Conservation (phyloP, 64 coral and sea anemone genomes). For the Catalaphyllia jardinei region DNA sequence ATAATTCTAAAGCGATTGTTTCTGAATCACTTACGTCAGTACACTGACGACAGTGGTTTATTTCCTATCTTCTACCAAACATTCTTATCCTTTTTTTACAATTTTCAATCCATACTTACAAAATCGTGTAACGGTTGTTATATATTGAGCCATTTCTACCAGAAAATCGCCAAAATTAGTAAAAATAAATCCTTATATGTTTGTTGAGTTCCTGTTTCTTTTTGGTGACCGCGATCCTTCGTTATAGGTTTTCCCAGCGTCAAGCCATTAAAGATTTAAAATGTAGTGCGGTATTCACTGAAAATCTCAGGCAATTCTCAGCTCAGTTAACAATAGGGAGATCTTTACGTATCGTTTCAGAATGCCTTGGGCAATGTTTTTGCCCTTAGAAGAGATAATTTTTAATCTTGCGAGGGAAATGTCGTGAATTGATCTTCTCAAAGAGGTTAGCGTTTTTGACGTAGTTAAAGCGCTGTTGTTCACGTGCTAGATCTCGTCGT, state of each 20-base stretch:
- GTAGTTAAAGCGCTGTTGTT: no score
- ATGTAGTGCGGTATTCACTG: background rate
- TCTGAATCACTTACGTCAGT: no score
- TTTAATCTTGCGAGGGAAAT: no score
- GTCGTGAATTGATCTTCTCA: no score
- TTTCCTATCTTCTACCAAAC: no score
- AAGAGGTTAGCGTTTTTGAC: no score
- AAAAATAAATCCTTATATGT: background rate
- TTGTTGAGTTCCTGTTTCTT: background rate
- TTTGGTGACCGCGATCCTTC: background rate
- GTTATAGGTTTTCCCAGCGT: constrained; percentile 13
- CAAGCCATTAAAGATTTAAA: constrained; percentile 25
- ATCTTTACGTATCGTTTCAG: background rate
- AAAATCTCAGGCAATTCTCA: constrained; percentile 10
- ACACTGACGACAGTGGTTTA: no score
- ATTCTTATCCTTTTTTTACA: no score
- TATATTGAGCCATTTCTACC: background rate
- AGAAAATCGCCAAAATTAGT: background rate
- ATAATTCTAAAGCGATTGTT: no score
- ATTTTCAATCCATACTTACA: background rate
- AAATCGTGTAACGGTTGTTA: background rate
- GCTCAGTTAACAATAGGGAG: background rate
- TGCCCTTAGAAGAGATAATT: background rate
- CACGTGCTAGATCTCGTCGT: background rate
- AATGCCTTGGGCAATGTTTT: background rate